phyloP scores from a whole-genome alignment of 2,797 vertebrate genomes.

The Nannoperca obscura region DNA sequence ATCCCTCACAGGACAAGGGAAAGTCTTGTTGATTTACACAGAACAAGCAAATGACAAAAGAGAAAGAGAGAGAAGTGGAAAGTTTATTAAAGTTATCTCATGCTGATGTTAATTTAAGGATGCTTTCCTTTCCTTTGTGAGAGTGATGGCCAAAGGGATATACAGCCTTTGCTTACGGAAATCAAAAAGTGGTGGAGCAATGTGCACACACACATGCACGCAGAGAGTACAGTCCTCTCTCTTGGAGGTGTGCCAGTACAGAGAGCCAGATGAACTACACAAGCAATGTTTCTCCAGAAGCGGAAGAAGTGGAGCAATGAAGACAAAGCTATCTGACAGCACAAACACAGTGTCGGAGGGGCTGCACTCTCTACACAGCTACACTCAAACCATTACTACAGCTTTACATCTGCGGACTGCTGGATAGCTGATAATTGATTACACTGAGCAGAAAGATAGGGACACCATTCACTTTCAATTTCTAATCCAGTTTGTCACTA shows the following conservation, averaged over 20 bases:
- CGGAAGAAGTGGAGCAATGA: constrained; percentile 14
- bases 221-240: constrained; percentile 11
- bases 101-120: constrained; percentile 59
- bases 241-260: constrained; percentile 23
- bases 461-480: constrained; percentile 18
- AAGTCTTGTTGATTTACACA: neutral
- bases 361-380: neutral
- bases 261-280: constrained; percentile 34
- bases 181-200: constrained; percentile 40
- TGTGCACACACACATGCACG: neutral
- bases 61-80: constrained; percentile 23
- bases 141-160: constrained; percentile 42
- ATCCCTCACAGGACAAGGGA: neutral
- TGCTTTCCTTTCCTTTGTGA: constrained; percentile 50
- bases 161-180: constrained; percentile 41
- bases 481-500: constrained; percentile 3
- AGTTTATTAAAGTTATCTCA: constrained; percentile 30
- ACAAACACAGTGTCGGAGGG: constrained; percentile 1
- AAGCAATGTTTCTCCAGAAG: constrained; percentile 26
- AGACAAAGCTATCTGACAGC: constrained; percentile 21
- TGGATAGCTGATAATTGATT: constrained; percentile 22
- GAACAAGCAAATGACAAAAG: constrained; percentile 26
- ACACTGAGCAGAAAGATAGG: constrained; percentile 13
- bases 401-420: constrained; percentile 17
- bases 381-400: neutral